Evolutionary conservation across 2,113 vertebrate species (phyloP).

Genomic region (Ageneiosus marmoratus): DNA sequence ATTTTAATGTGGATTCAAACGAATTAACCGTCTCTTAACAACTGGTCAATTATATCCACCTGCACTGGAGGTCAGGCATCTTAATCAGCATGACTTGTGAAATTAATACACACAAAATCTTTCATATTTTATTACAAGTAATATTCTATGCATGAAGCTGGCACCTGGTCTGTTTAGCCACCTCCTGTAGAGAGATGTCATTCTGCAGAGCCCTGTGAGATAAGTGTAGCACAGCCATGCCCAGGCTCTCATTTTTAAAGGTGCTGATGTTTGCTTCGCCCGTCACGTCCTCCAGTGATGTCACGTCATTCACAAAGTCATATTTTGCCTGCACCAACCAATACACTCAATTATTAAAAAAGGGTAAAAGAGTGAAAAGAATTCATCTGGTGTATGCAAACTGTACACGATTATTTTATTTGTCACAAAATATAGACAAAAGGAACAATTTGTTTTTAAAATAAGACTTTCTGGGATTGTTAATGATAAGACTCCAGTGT

Average conservation of each 20-base stretch:
- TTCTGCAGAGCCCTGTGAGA: constrained; percentile 77
- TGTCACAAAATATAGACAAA: neutral
- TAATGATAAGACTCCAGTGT: neutral
- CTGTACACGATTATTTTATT: neutral
- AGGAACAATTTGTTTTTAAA: neutral
- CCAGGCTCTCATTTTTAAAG: constrained; percentile 90
- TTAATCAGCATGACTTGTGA: neutral
- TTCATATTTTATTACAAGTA: neutral
- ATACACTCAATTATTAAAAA: neutral
- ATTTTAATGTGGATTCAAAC: neutral
- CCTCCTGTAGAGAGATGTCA: constrained; percentile 76
- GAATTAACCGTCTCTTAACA: neutral
- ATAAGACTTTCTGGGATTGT: neutral
- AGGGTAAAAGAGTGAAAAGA: neutral
- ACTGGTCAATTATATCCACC: neutral
- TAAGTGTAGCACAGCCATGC: constrained; percentile 91
- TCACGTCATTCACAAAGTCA: constrained; percentile 86
- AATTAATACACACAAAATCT: neutral
- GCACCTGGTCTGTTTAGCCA: constrained; percentile 81
- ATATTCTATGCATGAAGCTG: neutral
- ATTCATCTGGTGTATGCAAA: neutral
- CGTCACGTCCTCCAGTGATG: constrained; percentile 69
- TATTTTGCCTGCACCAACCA: constrained; percentile 77
- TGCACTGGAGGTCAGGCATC: neutral
- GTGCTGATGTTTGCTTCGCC: constrained; percentile 76